Evolutionary conservation across 2,113 vertebrate genomes (phyloP).

Genomic region (Callaeas wilsoni): DNA sequence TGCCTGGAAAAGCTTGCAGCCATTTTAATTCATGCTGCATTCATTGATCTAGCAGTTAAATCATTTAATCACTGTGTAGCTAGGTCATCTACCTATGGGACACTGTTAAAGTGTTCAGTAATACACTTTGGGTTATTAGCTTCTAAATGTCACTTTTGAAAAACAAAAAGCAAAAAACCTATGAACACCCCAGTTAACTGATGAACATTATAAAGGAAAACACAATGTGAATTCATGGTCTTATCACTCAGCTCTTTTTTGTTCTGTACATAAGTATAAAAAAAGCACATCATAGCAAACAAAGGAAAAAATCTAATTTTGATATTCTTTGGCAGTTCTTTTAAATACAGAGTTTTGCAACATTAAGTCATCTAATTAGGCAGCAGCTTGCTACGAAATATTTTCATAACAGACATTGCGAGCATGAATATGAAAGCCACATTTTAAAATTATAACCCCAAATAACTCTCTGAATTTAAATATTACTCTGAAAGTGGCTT

Average conservation of each 20-base stretch:
- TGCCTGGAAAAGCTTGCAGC: constrained; percentile 13
- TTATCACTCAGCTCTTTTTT: background rate
- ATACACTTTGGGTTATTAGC: background rate
- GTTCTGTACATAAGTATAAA: background rate
- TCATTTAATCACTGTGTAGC: constrained; percentile 36
- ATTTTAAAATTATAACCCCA: background rate
- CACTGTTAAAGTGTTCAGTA: background rate
- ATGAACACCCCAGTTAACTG: background rate
- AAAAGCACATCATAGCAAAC: background rate
- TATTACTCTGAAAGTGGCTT: background rate
- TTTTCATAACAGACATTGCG: background rate
- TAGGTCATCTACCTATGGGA: background rate
- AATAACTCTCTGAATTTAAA: background rate
- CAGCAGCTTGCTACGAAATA: constrained; percentile 18
- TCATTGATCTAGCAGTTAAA: constrained; percentile 36
- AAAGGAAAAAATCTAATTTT: background rate
- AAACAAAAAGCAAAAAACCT: background rate
- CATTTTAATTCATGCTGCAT: constrained; percentile 51
- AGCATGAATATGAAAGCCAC: constrained; percentile 2
- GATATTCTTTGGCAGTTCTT: background rate
- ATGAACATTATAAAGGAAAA: background rate
- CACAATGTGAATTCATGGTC: background rate
- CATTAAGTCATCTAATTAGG: constrained; percentile 42
- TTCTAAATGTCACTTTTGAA: background rate
- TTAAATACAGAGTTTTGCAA: constrained; percentile 12